phyloP scores from a whole-genome alignment of 2,888 invertebrate genomes.

The Sepioteuthis lessoniana region DNA sequence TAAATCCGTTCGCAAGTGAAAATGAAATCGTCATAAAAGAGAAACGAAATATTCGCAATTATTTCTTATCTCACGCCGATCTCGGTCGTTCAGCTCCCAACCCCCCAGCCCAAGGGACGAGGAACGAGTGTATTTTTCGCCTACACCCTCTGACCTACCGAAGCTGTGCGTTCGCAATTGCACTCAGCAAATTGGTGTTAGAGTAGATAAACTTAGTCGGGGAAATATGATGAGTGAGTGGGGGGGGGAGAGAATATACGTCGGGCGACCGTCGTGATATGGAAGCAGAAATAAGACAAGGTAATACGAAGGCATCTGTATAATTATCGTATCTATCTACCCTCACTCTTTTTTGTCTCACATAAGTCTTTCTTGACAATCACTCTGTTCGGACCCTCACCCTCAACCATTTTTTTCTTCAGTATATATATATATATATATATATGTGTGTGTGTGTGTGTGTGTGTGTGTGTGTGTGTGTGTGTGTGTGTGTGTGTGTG shows the following conservation, averaged over 20 bases:
- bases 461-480: too few species aligned
- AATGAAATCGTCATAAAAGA: not conserved
- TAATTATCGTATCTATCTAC: not conserved
- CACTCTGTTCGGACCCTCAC: not conserved
- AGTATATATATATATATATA: too few species aligned
- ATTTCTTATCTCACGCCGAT: not conserved
- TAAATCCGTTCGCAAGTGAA: not conserved
- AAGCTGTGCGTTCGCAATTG: not conserved
- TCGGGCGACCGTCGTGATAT: not conserved
- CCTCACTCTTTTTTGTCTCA: not conserved
- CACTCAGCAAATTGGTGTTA: slow-evolving; percentile 1
- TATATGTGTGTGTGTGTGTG: too few species aligned
- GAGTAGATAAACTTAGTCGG: not conserved
- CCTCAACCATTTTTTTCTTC: not conserved
- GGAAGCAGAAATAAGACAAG: not conserved
- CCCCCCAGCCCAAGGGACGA: not conserved
- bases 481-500: too few species aligned
- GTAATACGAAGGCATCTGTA: not conserved
- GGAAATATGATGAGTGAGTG: not conserved
- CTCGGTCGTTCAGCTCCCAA: not conserved
- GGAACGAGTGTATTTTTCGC: not conserved
- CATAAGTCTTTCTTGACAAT: not conserved
- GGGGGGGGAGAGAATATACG: too few species aligned
- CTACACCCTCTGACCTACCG: not conserved
- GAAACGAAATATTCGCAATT: not conserved